These are phyloP conservation scores for Fratercula arctica DNA, from an alignment of 2,797 vertebrate species.

Conservation along the genomic window DNA sequence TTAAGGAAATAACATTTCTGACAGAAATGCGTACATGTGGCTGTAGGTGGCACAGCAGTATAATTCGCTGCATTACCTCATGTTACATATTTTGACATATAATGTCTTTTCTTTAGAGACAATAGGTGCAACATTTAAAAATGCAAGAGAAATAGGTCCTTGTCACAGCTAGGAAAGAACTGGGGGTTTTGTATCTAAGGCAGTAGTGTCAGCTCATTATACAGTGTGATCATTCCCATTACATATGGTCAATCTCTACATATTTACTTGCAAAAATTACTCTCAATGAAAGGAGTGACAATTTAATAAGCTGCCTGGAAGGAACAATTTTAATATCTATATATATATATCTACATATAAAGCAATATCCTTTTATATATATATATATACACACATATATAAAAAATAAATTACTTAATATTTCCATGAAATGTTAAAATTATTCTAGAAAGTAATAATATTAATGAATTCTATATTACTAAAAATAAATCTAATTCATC, in stretches of 20 bases:
- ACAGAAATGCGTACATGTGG: slow-evolving; percentile 48
- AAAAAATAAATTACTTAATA: neutral
- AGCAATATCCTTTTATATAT: neutral
- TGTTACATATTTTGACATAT: neutral
- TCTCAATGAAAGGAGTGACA: neutral
- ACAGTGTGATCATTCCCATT: neutral
- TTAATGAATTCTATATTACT: neutral
- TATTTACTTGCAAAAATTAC: neutral
- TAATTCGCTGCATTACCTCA: slow-evolving; percentile 26
- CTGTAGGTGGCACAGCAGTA: slow-evolving; percentile 72
- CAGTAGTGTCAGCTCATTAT: neutral
- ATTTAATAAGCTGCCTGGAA: neutral
- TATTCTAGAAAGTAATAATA: neutral
- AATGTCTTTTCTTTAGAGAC: neutral
- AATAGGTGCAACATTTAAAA: neutral
- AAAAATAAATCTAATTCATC: neutral
- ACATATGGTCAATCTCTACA: neutral
- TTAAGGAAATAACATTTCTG: slow-evolving; percentile 2
- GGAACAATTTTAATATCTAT: neutral
- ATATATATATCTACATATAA: neutral
- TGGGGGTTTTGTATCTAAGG: neutral
- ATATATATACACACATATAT: neutral
- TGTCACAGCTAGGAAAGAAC: neutral
- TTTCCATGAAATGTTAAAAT: neutral
- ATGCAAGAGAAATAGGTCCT: neutral